Percentiles rank a stretch among this genome's conserved stretches.
Conservation (phyloP, 1,140 invertebrate genomes). For the Agrypnia vestita region DNA sequence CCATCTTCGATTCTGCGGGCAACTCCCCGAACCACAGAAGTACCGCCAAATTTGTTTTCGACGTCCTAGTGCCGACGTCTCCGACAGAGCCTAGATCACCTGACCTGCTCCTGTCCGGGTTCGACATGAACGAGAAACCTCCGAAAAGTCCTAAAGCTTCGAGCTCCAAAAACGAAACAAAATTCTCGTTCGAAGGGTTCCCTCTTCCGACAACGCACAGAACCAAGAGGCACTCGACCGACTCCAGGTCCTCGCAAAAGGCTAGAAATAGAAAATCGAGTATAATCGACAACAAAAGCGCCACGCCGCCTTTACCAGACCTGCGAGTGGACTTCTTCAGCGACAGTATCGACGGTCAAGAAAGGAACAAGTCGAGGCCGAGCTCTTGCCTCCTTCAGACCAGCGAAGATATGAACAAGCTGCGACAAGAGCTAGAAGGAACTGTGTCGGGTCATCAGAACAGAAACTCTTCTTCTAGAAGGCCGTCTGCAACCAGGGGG, state of each 20-base stretch:
- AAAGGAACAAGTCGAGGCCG: conserved; percentile 45
- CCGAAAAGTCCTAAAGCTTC: conserved; percentile 71
- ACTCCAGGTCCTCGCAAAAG: conserved; percentile 52
- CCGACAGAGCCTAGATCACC: conserved; percentile 62
- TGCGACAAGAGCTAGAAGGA: conserved; percentile 63
- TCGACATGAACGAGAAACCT: conserved; percentile 62
- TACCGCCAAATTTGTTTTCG: conserved; percentile 68
- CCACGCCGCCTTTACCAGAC: conserved; percentile 75
- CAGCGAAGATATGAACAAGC: conserved; percentile 61
- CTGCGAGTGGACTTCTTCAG: conserved; percentile 76
- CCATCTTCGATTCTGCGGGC: conserved; percentile 65
- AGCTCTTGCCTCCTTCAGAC: conserved; percentile 52
- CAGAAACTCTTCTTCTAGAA: conserved; percentile 48
- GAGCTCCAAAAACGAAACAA: conserved; percentile 68
- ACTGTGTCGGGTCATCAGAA: conserved; percentile 44
- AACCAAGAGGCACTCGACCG: conserved; percentile 48
- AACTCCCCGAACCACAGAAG: conserved; percentile 62
- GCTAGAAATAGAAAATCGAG: conserved; percentile 62
- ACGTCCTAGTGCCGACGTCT: conserved; percentile 69
- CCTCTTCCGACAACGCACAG: conserved; percentile 54
- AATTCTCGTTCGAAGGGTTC: conserved; percentile 72
- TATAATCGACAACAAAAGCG: conserved; percentile 63
- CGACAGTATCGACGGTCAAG: conserved; percentile 64
- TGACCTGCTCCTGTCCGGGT: conserved; percentile 58
- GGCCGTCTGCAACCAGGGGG: conserved; percentile 47